Percentiles rank a stretch among this genome's conserved stretches.
These are phyloP conservation scores for Melangyna quadrimaculata DNA, from an alignment of 2,888 invertebrate genomes.

Conservation along the genomic window DNA sequence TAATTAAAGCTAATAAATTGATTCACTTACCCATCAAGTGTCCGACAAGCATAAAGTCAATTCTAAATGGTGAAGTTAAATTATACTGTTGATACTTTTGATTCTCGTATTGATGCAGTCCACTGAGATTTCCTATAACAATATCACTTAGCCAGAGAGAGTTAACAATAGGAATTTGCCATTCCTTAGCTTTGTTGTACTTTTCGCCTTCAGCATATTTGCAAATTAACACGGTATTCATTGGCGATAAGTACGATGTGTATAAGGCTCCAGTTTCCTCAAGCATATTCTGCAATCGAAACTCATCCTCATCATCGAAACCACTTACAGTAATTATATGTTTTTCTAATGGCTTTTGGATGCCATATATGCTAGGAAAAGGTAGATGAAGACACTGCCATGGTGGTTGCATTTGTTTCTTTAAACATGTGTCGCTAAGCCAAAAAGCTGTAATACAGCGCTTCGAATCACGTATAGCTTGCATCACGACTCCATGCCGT, in stretches of 20 bases:
- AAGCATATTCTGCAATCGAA: slow-evolving; percentile 91
- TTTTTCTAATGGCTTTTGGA: slow-evolving; percentile 87
- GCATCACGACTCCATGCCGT: slow-evolving; percentile 94
- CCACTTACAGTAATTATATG: slow-evolving; percentile 93
- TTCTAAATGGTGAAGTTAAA: slow-evolving; percentile 89
- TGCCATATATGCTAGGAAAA: slow-evolving; percentile 84
- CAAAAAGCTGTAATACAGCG: slow-evolving; percentile 92
- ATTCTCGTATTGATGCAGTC: slow-evolving; percentile 90
- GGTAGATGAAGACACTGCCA: slow-evolving; percentile 97
- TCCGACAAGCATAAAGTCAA: slow-evolving; percentile 92
- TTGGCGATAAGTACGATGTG: slow-evolving; percentile 89
- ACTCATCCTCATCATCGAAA: slow-evolving; percentile 93
- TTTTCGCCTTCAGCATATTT: slow-evolving; percentile 93
- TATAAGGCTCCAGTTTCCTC: slow-evolving; percentile 92
- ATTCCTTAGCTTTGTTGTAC: slow-evolving; percentile 93
- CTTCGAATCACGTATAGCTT: slow-evolving; percentile 86
- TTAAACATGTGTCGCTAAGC: slow-evolving; percentile 94
- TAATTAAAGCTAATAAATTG: not conserved
- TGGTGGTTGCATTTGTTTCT: slow-evolving; percentile 93
- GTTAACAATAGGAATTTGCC: slow-evolving; percentile 95
- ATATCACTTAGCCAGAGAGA: slow-evolving; percentile 96
- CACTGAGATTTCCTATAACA: slow-evolving; percentile 92
- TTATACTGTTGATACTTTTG: slow-evolving; percentile 94
- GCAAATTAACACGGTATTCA: slow-evolving; percentile 89
- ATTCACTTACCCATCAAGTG: slow-evolving; percentile 92